Base-by-base conservation (phyloP, 1,140 invertebrate genomes). In the Drosophila albomicans region DNA sequence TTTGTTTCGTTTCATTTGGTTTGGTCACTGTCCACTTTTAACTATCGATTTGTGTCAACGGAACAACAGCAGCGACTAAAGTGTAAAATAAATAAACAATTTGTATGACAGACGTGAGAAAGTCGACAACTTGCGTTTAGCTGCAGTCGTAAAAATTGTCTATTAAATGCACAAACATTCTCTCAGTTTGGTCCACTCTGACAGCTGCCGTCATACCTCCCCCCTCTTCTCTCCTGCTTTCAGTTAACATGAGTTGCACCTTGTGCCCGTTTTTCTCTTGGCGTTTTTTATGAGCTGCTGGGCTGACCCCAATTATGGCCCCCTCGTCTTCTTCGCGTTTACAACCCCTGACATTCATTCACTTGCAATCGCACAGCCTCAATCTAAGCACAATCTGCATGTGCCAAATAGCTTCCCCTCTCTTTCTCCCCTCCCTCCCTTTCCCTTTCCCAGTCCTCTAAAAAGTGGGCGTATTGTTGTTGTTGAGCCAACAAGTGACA, bases 241-340 rank as follows among this genome's bases (percentile, higher is more conserved):
- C 16, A 30, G 52, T 56, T 35, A 56, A 56, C 52, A 35, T 28
- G 10, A n/a, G 13, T 11, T 30, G 15, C 48, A 64, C 46, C 61
- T 52, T 64, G 61, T 52, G 10, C 61, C 32, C 61, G 43, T 64
- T 64, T 59, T 45, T 56, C 11, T 13, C 64, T 69, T 58, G 66
- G 35, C 64, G 59, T 63, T 56, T 25, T 81, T 70, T 46, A 80
- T 79, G 70, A 81, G 58, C 49, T 68, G 62, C 66, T 79, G 77
- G 59, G 59, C 78, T 81, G 78, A 81, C 78, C 78, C 72, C 72
- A 76, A 81, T 76, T 67, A 63, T 45, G 25, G 41, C 20, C 11
- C 16, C 11, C 16, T 3, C 5, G 2, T 15, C 59, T 46, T 8
- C 59, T 62, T 8, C 61, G 35, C 4, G 32, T 16, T 51, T 63